phyloP scores from a whole-genome alignment of 2,888 invertebrate species.

The Endomychus coccineus region DNA sequence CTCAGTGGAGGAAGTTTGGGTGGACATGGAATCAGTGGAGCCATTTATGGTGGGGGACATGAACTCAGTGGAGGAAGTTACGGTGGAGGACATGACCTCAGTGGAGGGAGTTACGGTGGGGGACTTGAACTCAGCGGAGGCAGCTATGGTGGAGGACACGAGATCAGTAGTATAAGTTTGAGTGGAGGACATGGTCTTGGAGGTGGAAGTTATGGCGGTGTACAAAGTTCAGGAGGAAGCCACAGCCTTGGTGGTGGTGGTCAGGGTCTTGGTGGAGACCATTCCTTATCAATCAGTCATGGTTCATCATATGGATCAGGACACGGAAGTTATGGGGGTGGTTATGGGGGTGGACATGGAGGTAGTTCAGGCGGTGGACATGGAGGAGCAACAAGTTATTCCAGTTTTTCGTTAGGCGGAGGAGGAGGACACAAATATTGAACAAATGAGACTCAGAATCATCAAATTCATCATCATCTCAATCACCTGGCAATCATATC shows the following conservation, averaged over 20 bases:
- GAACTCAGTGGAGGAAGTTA: conserved; percentile 30
- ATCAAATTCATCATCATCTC: no score
- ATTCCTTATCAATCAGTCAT: conserved; percentile 10
- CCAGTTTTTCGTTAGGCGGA: conserved; percentile 3
- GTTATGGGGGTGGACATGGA: conserved; percentile 1
- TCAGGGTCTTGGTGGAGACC: conserved; percentile 3
- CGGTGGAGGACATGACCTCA: conserved; percentile 33
- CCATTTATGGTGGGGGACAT: conserved; percentile 5
- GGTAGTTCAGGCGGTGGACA: conserved; percentile 34
- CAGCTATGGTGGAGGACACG: conserved; percentile 40
- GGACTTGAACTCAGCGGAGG: conserved; percentile 30
- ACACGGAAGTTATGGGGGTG: conserved; percentile 5
- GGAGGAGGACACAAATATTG: conserved; percentile 22
- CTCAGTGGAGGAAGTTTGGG: conserved; percentile 17
- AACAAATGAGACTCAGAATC: no score
- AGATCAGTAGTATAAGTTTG: not conserved
- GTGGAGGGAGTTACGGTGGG: conserved; percentile 42
- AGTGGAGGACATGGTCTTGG: conserved; percentile 4
- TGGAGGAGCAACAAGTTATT: conserved; percentile 23
- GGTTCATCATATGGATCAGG: conserved; percentile 8
- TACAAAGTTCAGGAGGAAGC: conserved; percentile 3
- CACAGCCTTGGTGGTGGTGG: not conserved
- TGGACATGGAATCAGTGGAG: conserved; percentile 20
- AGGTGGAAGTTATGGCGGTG: conserved; percentile 7
- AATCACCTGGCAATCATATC: no score